Evolutionary conservation across 1,140 invertebrate species (phyloP).

Genomic region (Trinorchestia longiramus): DNA sequence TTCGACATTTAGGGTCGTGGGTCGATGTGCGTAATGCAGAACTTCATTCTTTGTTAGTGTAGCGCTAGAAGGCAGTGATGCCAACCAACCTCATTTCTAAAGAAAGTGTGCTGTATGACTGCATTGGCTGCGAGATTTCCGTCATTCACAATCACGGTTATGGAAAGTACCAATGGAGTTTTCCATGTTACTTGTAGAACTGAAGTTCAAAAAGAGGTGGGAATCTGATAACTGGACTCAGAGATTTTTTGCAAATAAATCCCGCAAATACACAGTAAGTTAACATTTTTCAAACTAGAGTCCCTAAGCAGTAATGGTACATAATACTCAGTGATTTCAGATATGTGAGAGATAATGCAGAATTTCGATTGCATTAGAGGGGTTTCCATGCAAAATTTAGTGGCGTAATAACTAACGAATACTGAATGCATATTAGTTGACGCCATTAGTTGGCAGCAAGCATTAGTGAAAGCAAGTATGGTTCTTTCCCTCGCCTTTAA

Average conservation of each 20-base stretch:
- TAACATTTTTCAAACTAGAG: neutral
- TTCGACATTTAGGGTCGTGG: neutral
- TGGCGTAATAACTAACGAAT: neutral
- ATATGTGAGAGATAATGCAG: neutral
- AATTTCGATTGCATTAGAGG: neutral
- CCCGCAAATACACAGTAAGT: neutral
- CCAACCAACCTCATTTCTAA: neutral
- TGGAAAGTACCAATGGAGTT: neutral
- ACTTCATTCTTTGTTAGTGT: neutral
- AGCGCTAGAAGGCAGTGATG: neutral
- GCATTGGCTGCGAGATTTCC: neutral
- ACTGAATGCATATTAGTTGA: no score
- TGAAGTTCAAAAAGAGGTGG: no score
- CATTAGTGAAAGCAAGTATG: no score
- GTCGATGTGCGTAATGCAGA: neutral
- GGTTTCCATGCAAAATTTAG: neutral
- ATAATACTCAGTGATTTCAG: neutral
- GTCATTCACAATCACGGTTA: neutral
- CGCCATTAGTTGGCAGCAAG: neutral
- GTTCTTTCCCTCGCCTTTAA: no score
- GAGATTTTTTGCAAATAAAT: neutral
- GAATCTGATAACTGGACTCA: neutral
- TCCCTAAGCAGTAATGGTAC: neutral
- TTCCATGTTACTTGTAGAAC: neutral
- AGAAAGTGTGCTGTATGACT: neutral